These are phyloP conservation scores for Acanthosepion lycidas DNA, from an alignment of 2,888 invertebrate species.

Conservation along the genomic window DNA sequence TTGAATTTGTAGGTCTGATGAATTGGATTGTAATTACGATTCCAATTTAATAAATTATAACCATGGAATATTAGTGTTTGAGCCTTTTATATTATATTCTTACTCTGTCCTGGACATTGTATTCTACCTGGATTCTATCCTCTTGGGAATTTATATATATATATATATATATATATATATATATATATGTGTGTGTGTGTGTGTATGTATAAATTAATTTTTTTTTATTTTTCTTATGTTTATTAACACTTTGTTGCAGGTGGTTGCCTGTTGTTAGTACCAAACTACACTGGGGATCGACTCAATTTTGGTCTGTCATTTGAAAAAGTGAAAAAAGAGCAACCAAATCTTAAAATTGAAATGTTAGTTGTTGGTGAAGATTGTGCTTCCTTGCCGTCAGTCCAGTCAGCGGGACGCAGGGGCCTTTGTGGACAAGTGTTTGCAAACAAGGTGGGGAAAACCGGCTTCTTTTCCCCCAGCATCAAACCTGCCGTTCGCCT, in stretches of 20 bases:
- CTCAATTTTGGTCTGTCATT: slow-evolving; percentile 64
- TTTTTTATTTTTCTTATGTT: too few species aligned
- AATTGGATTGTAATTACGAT: too few species aligned
- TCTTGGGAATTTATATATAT: too few species aligned
- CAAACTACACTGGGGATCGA: slow-evolving; percentile 66
- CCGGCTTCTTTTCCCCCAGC: not conserved
- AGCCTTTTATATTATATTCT: too few species aligned
- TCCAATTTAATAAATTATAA: too few species aligned
- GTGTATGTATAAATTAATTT: too few species aligned
- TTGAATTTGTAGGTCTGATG: too few species aligned
- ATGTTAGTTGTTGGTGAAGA: slow-evolving; percentile 82
- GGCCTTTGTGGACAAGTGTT: slow-evolving; percentile 79
- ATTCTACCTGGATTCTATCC: too few species aligned
- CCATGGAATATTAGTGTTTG: too few species aligned
- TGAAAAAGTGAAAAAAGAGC: slow-evolving; percentile 55
- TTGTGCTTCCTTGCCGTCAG: slow-evolving; percentile 77
- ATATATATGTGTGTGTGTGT: too few species aligned
- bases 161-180: too few species aligned
- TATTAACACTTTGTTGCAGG: slow-evolving; percentile 50
- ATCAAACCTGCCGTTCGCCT: not conserved
- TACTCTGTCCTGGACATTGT: too few species aligned
- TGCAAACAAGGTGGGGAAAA: slow-evolving; percentile 72
- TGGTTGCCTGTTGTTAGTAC: slow-evolving; percentile 69
- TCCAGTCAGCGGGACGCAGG: slow-evolving; percentile 79
- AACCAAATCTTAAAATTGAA: slow-evolving; percentile 77